Evolutionary conservation across 2,113 vertebrate genomes (phyloP), one percentile per base, ranked within the genome.

Genomic region (Thermophis baileyi): DNA sequence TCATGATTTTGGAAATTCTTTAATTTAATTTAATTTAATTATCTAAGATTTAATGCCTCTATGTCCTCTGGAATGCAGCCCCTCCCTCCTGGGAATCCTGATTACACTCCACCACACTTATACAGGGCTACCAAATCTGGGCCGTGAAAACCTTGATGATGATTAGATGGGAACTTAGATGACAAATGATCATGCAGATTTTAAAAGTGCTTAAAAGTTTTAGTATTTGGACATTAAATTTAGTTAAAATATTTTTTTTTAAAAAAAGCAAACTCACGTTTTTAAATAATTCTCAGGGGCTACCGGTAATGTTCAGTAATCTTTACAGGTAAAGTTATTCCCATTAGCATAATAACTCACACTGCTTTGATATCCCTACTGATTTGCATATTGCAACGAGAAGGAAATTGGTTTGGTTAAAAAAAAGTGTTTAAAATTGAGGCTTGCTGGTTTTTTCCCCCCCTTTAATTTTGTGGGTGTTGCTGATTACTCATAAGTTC

Each of bases 151-250:
- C 16, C n/a, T 81, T 40, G 16, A 81, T 22, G 35, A 81, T 2
- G 2, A 81, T 40, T 40, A 81, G 35, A 81, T 40, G 35, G 35
- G 18, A 81, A 40, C 18, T 40, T 81, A 40, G 6, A 40, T 40
- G 18, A 81, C 18, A 81, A 18, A 6, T 35, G n/a, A 16, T 74
- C n/a, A 81, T 22, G 16, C 6, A 0, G 2, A 40, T 81, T 81
- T 40, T 69, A 16, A 69, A 69, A 69, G 46, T 5, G 49, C 3
- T 88, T 63, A 88, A 54, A 0, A 0, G 0, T 89, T 94, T 88
- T 94, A 94, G 63, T 4, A 46, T 94, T 93, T 92, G 63, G 69
- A 24, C 90, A 3, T 93, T 94, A 92, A 40, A 40, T 91, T 94
- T 93, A n/a, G 22, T 11, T 8, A 54, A 16, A 49, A n/a, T 30